Percentiles rank a stretch among this genome's conserved stretches.
Evolutionary conservation across 2,113 vertebrate species (phyloP).

Genomic region (Oenanthe melanoleuca): DNA sequence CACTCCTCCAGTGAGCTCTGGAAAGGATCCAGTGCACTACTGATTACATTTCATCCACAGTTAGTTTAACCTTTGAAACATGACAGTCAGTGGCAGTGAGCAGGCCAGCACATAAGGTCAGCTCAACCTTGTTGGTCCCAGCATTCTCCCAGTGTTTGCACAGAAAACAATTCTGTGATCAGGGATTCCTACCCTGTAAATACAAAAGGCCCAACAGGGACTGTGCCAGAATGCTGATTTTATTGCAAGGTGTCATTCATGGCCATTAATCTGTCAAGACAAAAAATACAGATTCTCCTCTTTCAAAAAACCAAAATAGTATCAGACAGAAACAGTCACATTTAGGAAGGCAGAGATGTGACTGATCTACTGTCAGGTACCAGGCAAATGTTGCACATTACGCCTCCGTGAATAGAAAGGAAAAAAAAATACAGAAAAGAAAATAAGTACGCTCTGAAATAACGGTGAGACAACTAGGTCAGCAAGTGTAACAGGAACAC

Average conservation of each 20-base stretch:
- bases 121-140: constrained; percentile 56
- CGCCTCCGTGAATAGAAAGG: neutral
- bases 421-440: neutral
- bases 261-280: neutral
- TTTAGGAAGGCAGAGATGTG: neutral
- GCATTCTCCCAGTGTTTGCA: constrained; percentile 61
- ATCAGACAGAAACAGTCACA: neutral
- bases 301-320: neutral
- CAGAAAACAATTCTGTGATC: constrained; percentile 42
- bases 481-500: neutral
- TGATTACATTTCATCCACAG: constrained; percentile 69
- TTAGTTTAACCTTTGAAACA: constrained; percentile 81
- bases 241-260: neutral
- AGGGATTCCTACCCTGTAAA: constrained; percentile 41
- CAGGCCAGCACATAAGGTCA: constrained; percentile 70
- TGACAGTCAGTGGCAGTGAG: constrained; percentile 58
- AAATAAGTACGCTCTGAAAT: neutral
- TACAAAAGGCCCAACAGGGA: neutral
- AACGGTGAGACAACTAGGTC: neutral
- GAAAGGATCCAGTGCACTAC: constrained; percentile 63
- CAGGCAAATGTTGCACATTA: neutral
- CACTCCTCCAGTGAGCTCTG: constrained; percentile 56
- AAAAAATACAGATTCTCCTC: neutral
- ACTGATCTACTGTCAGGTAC: neutral
- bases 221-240: neutral